Conservation (phyloP, 2,113 vertebrate genomes). For the Dasyornis broadbenti region DNA sequence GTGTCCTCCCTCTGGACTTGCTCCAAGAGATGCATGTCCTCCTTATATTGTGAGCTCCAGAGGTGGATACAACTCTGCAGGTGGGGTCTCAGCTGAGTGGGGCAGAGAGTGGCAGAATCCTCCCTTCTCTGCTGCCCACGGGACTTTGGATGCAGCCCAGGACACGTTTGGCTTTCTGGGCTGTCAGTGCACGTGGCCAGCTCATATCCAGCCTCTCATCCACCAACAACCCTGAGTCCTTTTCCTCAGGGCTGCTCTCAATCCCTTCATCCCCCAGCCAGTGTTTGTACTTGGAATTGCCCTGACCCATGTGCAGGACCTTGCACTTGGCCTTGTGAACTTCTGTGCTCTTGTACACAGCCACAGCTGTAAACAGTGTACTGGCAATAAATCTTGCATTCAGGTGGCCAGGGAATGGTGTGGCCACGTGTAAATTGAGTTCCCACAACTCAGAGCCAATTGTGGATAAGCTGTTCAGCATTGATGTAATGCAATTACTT, state of each 20-base stretch:
- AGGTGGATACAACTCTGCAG: not conserved
- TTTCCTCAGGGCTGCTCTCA: not conserved
- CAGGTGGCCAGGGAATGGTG: not conserved
- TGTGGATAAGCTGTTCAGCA: constrained; percentile 31
- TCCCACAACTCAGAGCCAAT: not conserved
- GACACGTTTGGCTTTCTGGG: not conserved
- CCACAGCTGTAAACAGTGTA: not conserved
- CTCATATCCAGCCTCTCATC: not conserved
- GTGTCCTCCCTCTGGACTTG: not conserved
- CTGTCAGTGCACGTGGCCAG: not conserved
- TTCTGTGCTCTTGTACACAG: not conserved
- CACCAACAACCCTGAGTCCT: not conserved
- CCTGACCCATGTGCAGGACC: not conserved
- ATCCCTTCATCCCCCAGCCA: not conserved
- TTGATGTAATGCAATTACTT: constrained; percentile 29
- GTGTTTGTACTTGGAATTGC: not conserved
- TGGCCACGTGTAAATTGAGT: not conserved
- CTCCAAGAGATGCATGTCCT: fast-evolving
- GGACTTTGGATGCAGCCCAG: not conserved
- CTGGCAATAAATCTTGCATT: not conserved
- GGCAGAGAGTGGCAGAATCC: not conserved
- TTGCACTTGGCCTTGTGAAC: not conserved
- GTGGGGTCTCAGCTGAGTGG: not conserved
- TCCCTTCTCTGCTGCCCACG: not conserved
- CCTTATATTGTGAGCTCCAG: not conserved